Conservation (phyloP, 2,797 vertebrate genomes). For the Sebastes diploproa region DNA sequence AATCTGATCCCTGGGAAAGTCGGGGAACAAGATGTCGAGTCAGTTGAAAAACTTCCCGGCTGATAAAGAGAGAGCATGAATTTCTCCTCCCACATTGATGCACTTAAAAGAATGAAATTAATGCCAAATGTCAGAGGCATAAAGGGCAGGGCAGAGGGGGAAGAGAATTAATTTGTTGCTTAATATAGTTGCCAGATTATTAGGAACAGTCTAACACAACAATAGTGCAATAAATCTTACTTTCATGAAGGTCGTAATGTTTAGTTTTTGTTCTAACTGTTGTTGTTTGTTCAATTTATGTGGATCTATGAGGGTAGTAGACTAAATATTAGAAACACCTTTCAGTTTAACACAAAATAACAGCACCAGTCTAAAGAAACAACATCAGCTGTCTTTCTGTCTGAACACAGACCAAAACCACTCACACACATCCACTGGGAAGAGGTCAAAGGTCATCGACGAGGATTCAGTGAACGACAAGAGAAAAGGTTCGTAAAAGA, state of each 20-base stretch:
- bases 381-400: not conserved
- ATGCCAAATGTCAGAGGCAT: slow-evolving; percentile 1
- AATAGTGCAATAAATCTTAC: not conserved
- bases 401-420: not conserved
- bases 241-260: not conserved
- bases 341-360: not conserved
- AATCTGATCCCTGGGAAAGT: slow-evolving; percentile 68
- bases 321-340: not conserved
- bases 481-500: not conserved
- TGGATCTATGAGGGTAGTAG: not conserved
- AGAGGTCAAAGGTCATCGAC: not conserved
- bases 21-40: slow-evolving; percentile 40
- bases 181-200: not conserved
- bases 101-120: slow-evolving; percentile 10
- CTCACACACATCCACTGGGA: not conserved
- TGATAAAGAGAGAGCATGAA: slow-evolving; percentile 38
- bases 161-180: not conserved
- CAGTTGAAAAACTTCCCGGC: slow-evolving; percentile 34
- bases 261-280: not conserved
- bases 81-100: slow-evolving; percentile 12
- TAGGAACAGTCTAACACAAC: not conserved
- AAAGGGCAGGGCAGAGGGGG: not conserved
- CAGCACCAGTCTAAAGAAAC: not conserved
- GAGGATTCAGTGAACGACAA: not conserved
- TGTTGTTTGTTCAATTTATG: not conserved